phyloP scores from a whole-genome alignment of 2,113 vertebrate species.

The Ia io region DNA sequence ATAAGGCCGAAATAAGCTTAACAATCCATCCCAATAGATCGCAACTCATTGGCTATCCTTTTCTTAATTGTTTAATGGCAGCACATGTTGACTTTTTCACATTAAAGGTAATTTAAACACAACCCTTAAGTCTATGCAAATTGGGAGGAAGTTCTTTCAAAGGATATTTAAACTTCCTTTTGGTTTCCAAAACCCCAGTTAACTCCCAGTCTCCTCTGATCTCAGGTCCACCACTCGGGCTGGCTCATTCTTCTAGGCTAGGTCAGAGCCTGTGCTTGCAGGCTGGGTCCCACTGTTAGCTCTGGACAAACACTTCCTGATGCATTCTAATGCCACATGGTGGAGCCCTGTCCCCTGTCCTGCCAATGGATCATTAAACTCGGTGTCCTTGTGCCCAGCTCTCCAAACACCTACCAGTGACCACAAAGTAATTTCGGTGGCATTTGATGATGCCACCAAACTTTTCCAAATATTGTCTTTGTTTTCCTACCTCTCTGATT shows the following conservation, averaged over 20 bases:
- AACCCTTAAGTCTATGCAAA: background rate
- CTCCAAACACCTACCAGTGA: background rate
- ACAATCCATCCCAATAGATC: background rate
- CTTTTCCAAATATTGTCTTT: background rate
- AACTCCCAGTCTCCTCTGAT: background rate
- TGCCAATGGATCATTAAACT: background rate
- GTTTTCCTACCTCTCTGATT: background rate
- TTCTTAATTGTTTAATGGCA: background rate
- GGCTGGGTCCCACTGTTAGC: background rate
- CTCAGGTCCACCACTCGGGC: background rate
- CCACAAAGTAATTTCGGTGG: background rate
- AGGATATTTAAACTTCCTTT: background rate
- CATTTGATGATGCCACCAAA: background rate
- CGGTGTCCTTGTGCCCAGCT: background rate
- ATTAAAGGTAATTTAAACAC: background rate
- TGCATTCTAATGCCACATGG: accelerated
- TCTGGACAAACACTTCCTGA: background rate
- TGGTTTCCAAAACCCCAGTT: background rate
- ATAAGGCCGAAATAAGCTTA: background rate
- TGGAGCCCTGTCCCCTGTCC: background rate
- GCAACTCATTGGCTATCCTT: background rate
- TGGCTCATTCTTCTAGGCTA: background rate
- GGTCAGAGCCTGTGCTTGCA: background rate
- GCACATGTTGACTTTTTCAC: background rate
- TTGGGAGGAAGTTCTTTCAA: background rate